A percentile compares a stretch with the other conserved stretches of the same genome.
These are phyloP conservation scores for Felis catus DNA, from an alignment of 2,113 vertebrate species.

Conservation along the genomic window DNA sequence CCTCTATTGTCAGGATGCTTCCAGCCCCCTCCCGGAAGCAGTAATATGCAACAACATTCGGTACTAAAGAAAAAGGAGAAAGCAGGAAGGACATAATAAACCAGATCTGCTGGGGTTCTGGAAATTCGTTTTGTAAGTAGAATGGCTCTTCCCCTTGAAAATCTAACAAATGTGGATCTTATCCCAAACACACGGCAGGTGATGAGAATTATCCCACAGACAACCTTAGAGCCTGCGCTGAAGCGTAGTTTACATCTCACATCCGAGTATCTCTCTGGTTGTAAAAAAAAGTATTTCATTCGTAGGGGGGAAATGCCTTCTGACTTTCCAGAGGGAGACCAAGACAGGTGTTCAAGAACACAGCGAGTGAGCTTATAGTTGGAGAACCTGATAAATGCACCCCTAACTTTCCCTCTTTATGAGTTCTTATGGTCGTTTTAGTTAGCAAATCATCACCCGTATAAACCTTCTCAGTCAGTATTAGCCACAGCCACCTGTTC, in stretches of 20 bases:
- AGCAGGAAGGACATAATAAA: not conserved
- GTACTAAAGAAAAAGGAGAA: not conserved
- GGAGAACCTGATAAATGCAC: not conserved
- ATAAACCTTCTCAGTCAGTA: not conserved
- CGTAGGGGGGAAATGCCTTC: not conserved
- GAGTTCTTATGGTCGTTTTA: not conserved
- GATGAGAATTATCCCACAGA: not conserved
- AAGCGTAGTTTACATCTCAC: not conserved
- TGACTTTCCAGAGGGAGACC: not conserved
- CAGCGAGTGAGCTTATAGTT: not conserved
- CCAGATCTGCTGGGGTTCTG: slow-evolving; percentile 14
- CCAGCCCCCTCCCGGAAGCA: slow-evolving; percentile 1
- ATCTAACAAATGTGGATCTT: slow-evolving; percentile 49
- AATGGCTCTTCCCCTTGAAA: slow-evolving; percentile 54
- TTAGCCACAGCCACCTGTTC: not conserved
- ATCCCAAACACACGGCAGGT: slow-evolving; percentile 46
- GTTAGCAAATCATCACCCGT: not conserved
- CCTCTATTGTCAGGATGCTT: not conserved
- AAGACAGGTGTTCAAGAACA: not conserved
- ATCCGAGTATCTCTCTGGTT: not conserved
- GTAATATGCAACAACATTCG: not conserved
- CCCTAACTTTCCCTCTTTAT: not conserved
- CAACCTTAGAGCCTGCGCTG: not conserved
- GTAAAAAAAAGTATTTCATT: not conserved
- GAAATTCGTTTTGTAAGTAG: slow-evolving; percentile 41